These are phyloP conservation scores for Manis crassicaudata DNA, from an alignment of 2,797 vertebrate genomes.

Conservation along the genomic window DNA sequence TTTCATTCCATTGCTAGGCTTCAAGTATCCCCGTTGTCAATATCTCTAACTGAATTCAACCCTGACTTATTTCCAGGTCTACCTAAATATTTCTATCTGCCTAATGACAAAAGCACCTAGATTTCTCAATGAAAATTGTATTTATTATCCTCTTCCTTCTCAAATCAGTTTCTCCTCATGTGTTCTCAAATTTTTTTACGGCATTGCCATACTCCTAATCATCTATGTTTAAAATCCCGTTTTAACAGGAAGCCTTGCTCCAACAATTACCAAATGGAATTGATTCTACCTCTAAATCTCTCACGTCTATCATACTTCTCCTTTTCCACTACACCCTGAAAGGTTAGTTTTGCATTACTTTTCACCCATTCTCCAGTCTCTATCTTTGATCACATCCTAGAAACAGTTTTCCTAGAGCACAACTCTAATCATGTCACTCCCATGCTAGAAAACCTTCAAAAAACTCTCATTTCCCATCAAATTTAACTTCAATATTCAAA, in stretches of 20 bases:
- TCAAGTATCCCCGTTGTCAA: neutral
- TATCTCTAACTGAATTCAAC: neutral
- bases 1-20: neutral
- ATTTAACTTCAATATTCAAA: neutral
- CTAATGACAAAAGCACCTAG: neutral
- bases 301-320: neutral
- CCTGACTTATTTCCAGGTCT: neutral
- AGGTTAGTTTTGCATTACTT: neutral
- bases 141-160: neutral
- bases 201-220: neutral
- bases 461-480: neutral
- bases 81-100: neutral
- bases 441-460: neutral
- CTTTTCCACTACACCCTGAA: neutral
- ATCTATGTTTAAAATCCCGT: neutral
- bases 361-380: neutral
- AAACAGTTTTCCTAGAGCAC: conserved; percentile 12
- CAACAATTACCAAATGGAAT: neutral
- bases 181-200: neutral
- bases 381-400: neutral
- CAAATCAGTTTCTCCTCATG: neutral
- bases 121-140: neutral
- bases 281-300: neutral
- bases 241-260: neutral
- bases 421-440: neutral